Evolutionary conservation across 2,888 invertebrate species (phyloP), one percentile per base, ranked within the genome.

Genomic region (Trissolcus japonicus): DNA sequence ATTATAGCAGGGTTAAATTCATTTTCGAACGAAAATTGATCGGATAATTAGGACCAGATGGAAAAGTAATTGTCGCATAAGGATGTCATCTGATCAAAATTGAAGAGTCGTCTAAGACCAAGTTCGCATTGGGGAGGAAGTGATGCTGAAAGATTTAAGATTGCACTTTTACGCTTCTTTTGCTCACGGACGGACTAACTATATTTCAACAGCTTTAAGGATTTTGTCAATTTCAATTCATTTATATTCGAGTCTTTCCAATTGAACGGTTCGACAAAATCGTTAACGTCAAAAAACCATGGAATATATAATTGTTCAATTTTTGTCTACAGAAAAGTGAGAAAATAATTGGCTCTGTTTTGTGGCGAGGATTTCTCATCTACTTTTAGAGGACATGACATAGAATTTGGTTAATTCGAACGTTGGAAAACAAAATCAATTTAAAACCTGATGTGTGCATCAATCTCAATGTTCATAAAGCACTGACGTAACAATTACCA

Each of bases 131-230:
- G 35, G 48, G 48, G 55, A 68, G 68, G 60, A 68, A 68, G 61
- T 68, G 68, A 50, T 21, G 68, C 55, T 68, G 68, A 68, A 60
- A 61, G 68, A 68, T 61, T 68, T 68, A 61, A 68, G 68, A 68
- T 68, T 60, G 53, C 53, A 41, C 53, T 68, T 60, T 68, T 57
- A 51, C 51, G 59, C 54, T 68, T 61, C 68, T 59, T 68, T 68
- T 61, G 53, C 48, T 19, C 54, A 21, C 46, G 14, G 25, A 17
- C 51, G 25, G 61, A 21, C 59, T 55, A 21, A 46, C 60, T 68
- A 54, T 53, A 35, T 35, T 35, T 35, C 35, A 35, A 46, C 59
- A 68, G 59, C 54, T 54, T 54, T 21, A 25, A 50, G 57, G 53
- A 68, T 68, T 68, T 51, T 46, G 60, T 68, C 59, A 43, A 59